phyloP scores from a whole-genome alignment of 1,140 invertebrate species.

The Lutraria rhynchaena region DNA sequence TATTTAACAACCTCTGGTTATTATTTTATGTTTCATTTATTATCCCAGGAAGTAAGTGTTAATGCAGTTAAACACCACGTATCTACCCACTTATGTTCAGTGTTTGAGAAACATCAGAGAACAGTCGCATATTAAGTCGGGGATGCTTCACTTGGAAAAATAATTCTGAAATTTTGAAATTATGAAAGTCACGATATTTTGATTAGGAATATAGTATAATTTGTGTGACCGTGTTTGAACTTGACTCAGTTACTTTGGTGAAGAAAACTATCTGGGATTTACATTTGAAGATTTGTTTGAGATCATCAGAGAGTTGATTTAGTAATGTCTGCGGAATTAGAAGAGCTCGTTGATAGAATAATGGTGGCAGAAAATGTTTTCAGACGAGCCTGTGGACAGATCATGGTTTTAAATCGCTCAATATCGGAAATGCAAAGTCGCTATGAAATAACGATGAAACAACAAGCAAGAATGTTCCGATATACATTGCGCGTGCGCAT shows the following conservation, averaged over 20 bases:
- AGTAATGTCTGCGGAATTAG: constrained; percentile 7
- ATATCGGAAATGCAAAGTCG: constrained; percentile 70
- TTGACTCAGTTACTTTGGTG: background rate
- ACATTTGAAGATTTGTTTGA: background rate
- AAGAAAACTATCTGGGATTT: background rate
- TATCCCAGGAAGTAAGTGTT: background rate
- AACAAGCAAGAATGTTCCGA: constrained; percentile 70
- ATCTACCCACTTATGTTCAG: background rate
- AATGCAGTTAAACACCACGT: background rate
- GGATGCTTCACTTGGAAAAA: background rate
- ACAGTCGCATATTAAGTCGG: background rate
- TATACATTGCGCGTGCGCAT: constrained; percentile 74
- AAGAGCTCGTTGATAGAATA: constrained; percentile 32
- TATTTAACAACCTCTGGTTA: background rate
- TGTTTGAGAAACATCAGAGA: background rate
- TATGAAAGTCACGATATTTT: too few relatives aligned
- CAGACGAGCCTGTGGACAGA: constrained; percentile 72
- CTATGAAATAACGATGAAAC: constrained; percentile 70
- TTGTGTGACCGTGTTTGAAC: background rate
- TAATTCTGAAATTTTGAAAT: too few relatives aligned
- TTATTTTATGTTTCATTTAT: background rate
- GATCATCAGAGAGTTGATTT: too few relatives aligned
- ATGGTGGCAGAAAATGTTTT: constrained; percentile 68
- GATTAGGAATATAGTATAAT: too few relatives aligned
- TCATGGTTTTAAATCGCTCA: constrained; percentile 69